Conservation (phyloP, 1,140 invertebrate genomes). For the Bicyclus anynana region DNA sequence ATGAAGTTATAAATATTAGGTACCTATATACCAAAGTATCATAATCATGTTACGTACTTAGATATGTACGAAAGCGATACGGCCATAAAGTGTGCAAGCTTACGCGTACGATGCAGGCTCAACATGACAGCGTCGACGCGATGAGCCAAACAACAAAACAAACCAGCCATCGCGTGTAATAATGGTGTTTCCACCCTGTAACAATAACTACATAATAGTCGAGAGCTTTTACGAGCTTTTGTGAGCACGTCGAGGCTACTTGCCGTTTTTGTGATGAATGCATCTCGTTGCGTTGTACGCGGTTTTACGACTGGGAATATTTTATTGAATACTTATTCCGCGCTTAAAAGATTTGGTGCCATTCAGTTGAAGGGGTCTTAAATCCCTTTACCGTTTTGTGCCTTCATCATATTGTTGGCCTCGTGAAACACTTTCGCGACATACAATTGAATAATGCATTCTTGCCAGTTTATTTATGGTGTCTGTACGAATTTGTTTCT, state of each 20-base stretch:
- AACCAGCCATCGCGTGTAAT: slow-evolving; percentile 65
- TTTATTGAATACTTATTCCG: slow-evolving; percentile 70
- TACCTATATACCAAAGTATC: no score
- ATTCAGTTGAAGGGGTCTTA: slow-evolving; percentile 36
- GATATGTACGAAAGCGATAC: neutral
- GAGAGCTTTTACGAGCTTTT: slow-evolving; percentile 76
- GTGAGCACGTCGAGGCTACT: slow-evolving; percentile 68
- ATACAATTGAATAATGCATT: slow-evolving; percentile 20
- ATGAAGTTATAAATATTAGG: no score
- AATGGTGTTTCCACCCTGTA: slow-evolving; percentile 75
- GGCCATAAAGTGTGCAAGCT: neutral
- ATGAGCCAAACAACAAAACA: slow-evolving; percentile 66
- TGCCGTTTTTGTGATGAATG: slow-evolving; percentile 64
- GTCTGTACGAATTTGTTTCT: no score
- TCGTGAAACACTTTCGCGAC: slow-evolving; percentile 37
- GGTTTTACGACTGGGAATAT: slow-evolving; percentile 54
- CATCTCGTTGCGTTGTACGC: slow-evolving; percentile 40
- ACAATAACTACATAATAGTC: slow-evolving; percentile 76
- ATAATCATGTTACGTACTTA: neutral
- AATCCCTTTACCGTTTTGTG: slow-evolving; percentile 42
- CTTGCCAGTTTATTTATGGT: neutral
- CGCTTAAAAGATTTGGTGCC: slow-evolving; percentile 35
- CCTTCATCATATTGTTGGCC: slow-evolving; percentile 43
- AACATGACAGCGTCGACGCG: slow-evolving; percentile 40
- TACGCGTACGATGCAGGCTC: neutral